Evolutionary conservation across 1,140 invertebrate genomes (phyloP).

Genomic region (Atta colombica): DNA sequence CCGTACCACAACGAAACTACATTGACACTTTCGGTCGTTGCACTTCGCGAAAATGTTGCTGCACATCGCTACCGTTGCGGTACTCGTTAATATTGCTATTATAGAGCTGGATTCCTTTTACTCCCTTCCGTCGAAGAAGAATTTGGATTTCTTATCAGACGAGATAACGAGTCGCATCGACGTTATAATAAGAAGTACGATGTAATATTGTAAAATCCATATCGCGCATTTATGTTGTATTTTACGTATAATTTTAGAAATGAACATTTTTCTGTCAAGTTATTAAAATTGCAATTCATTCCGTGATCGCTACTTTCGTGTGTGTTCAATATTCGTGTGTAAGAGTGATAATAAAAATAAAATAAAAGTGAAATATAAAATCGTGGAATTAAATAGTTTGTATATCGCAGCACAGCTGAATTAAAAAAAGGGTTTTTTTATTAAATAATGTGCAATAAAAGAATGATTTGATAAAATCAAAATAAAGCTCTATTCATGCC

Average conservation of each 20-base stretch:
- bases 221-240: background rate
- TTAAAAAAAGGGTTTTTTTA: background rate
- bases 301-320: background rate
- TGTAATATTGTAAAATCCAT: background rate
- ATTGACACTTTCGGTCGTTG: conserved; percentile 37
- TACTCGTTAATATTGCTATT: conserved; percentile 60
- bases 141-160: background rate
- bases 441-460: background rate
- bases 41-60: conserved; percentile 60
- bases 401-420: background rate
- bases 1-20: background rate
- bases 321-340: background rate
- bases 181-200: background rate
- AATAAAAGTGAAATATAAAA: background rate
- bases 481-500: too few relatives aligned
- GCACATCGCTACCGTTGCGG: conserved; percentile 44
- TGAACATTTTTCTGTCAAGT: background rate
- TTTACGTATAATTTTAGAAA: background rate
- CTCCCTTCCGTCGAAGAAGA: background rate
- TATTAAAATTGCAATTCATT: background rate
- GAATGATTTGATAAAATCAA: background rate
- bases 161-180: conserved; percentile 48
- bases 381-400: background rate
- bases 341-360: background rate
- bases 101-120: conserved; percentile 55